phyloP scores from a whole-genome alignment of 2,113 vertebrate genomes.

The Poeciliopsis occidentalis region DNA sequence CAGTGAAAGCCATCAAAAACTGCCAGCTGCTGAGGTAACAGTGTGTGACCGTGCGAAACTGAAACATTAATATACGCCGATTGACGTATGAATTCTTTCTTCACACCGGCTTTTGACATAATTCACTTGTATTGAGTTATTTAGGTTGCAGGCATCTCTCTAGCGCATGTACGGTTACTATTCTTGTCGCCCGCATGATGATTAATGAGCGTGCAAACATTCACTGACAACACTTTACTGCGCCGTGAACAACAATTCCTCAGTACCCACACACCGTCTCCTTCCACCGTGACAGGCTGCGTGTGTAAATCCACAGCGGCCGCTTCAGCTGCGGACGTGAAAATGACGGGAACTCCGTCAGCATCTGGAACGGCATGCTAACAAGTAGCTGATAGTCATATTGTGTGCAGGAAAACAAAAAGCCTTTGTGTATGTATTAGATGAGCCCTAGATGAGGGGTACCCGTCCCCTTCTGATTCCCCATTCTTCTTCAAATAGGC shows the following conservation, averaged over 20 bases:
- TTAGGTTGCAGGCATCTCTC: background rate
- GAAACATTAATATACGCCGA: background rate
- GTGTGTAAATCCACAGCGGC: constrained; percentile 31
- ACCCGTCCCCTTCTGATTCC: constrained; percentile 45
- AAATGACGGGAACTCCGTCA: constrained; percentile 3
- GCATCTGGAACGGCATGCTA: constrained; percentile 4
- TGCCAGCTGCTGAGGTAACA: too few species aligned
- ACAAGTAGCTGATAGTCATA: constrained; percentile 18
- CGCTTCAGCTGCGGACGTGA: constrained; percentile 6
- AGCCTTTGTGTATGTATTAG: constrained; percentile 35
- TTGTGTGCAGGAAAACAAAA: constrained; percentile 25
- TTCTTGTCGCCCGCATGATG: background rate
- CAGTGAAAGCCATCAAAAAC: background rate
- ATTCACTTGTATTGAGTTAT: background rate
- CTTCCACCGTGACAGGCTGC: constrained; percentile 8
- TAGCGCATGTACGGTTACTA: background rate
- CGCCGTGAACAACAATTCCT: constrained; percentile 4
- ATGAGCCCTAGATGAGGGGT: constrained; percentile 32
- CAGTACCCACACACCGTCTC: constrained; percentile 6
- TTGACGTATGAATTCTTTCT: background rate
- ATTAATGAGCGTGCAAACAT: constrained; percentile 9
- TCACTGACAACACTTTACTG: background rate
- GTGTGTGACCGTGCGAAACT: too few species aligned
- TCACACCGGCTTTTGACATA: too few species aligned
- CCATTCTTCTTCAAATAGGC: constrained; percentile 58